Evolutionary conservation across 53 echinoderm and acorn worm species (phyloP).

Genomic region (Holothuria scabra): DNA sequence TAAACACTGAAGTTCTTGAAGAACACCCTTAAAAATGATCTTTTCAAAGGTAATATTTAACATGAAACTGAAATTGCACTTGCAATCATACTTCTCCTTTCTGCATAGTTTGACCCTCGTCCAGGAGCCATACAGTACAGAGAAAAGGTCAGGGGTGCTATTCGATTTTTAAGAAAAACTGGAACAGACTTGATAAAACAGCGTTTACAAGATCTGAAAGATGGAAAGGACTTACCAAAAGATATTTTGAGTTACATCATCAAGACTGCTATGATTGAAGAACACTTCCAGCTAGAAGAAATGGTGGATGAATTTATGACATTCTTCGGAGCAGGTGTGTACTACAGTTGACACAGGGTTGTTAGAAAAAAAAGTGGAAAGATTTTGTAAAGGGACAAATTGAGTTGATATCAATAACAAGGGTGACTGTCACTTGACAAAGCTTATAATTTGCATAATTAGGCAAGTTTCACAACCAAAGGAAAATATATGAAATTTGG

Average conservation of each 20-base stretch:
- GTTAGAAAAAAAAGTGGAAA: background rate
- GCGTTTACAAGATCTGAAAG: slow-evolving; percentile 17
- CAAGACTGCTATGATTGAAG: slow-evolving; percentile 48
- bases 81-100: too few species aligned
- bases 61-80: too few species aligned
- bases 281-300: slow-evolving; percentile 46
- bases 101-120: background rate
- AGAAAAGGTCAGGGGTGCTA: background rate
- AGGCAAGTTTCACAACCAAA: too few species aligned
- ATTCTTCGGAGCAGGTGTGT: slow-evolving; percentile 53
- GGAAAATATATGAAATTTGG: too few species aligned
- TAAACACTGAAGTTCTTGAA: too few species aligned
- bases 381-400: too few species aligned
- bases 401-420: too few species aligned
- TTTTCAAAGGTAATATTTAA: too few species aligned
- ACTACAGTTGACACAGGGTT: background rate
- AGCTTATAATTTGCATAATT: too few species aligned
- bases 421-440: too few species aligned
- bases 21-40: too few species aligned
- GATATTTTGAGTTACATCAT: slow-evolving; percentile 68
- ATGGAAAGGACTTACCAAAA: slow-evolving; percentile 56
- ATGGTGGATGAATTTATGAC: slow-evolving; percentile 59
- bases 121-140: slow-evolving; percentile 4
- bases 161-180: slow-evolving; percentile 24
- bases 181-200: slow-evolving; percentile 21